A percentile compares a stretch with the other conserved stretches of the same genome.
These are phyloP conservation scores for Prenolepis imparis DNA, from an alignment of 2,888 invertebrate genomes.

Conservation along the genomic window DNA sequence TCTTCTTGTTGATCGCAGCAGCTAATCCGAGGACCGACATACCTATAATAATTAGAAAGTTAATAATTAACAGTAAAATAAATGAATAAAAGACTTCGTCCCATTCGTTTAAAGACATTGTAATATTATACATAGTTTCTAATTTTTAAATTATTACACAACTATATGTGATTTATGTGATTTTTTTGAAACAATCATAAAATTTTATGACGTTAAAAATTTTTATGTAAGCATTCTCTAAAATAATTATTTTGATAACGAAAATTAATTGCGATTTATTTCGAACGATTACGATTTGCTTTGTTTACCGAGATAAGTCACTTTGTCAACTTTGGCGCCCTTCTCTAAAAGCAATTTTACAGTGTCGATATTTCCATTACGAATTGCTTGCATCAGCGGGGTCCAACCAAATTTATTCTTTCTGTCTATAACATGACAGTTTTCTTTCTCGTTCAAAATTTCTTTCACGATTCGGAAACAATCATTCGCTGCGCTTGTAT, in stretches of 20 bases:
- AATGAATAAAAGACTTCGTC: background rate
- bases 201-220: background rate
- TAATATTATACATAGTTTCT: background rate
- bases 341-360: conserved; percentile 78
- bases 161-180: conserved; percentile 1
- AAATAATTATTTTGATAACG: background rate
- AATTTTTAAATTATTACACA: background rate
- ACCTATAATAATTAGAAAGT: conserved; percentile 71
- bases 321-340: conserved; percentile 76
- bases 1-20: conserved; percentile 78
- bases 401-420: conserved; percentile 84
- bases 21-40: conserved; percentile 81
- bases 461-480: conserved; percentile 75
- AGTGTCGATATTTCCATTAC: conserved; percentile 79
- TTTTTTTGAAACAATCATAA: background rate
- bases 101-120: background rate
- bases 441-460: conserved; percentile 75
- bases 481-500: conserved; percentile 80
- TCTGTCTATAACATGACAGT: conserved; percentile 68
- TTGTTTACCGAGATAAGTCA: conserved; percentile 80
- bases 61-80: conserved; percentile 16
- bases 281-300: background rate
- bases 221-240: background rate
- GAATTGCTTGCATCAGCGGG: conserved; percentile 83
- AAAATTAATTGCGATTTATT: background rate